phyloP scores from a whole-genome alignment of 1,140 invertebrate genomes.

The Drosophila aff. region DNA sequence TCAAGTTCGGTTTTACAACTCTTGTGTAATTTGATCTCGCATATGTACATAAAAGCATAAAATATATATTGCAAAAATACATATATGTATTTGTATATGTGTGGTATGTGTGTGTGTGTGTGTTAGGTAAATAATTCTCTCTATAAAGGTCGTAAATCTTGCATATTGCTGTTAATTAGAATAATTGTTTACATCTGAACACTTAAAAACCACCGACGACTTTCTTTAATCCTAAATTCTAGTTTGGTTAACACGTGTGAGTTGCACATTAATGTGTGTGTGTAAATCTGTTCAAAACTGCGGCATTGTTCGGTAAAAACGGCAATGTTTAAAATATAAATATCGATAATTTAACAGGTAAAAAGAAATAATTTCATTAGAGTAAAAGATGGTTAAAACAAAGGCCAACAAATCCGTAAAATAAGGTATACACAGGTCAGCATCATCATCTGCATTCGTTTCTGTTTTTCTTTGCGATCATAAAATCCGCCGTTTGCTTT shows the following conservation, averaged over 20 bases:
- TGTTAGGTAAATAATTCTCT: constrained; percentile 56
- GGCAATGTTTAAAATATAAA: constrained; percentile 39
- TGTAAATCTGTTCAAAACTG: constrained; percentile 68
- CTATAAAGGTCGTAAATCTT: constrained; percentile 48
- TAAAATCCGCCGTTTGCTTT: constrained; percentile 12
- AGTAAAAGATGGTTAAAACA: constrained; percentile 60
- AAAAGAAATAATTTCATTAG: constrained; percentile 52
- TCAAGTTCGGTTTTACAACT: constrained; percentile 55
- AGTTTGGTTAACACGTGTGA: constrained; percentile 55
- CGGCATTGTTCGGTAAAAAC: constrained; percentile 68
- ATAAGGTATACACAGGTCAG: constrained; percentile 46
- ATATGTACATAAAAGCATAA: constrained; percentile 68
- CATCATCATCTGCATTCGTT: constrained; percentile 7
- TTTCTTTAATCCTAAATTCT: constrained; percentile 45
- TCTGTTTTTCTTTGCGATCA: constrained; percentile 15
- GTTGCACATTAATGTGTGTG: constrained; percentile 10
- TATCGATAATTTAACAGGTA: constrained; percentile 71
- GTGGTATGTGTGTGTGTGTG: constrained; percentile 34
- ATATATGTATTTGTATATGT: constrained; percentile 57
- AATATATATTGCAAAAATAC: constrained; percentile 82
- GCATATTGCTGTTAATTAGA: constrained; percentile 73
- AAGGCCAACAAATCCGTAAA: constrained; percentile 70
- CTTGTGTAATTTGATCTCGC: constrained; percentile 60
- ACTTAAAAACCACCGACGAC: constrained; percentile 61
- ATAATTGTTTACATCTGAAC: constrained; percentile 77